These are phyloP conservation scores for Danionella dracula DNA, from an alignment of 2,797 vertebrate genomes.

Conservation along the genomic window DNA sequence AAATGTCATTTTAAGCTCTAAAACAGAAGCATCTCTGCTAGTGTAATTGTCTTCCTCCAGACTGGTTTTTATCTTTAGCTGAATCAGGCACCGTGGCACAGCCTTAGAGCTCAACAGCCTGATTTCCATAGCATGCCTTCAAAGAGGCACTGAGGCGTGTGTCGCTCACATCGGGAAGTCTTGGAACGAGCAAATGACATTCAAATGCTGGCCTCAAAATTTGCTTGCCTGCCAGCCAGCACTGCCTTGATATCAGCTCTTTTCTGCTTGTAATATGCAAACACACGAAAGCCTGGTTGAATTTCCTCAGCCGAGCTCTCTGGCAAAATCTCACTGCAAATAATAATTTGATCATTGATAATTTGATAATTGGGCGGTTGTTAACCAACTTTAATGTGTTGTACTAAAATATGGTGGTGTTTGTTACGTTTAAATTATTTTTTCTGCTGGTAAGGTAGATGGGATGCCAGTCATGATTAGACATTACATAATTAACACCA, in stretches of 20 bases:
- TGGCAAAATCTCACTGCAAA: background rate
- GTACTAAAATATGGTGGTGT: no score
- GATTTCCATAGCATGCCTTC: slow-evolving; percentile 80
- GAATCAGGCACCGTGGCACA: background rate
- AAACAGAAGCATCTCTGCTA: no score
- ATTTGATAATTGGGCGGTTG: no score
- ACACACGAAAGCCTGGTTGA: slow-evolving; percentile 41
- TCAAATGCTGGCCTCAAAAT: slow-evolving; percentile 94
- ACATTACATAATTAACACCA: no score
- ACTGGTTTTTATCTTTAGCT: slow-evolving; percentile 5
- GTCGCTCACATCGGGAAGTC: slow-evolving; percentile 79
- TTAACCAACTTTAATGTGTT: no score
- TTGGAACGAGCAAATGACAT: slow-evolving; percentile 89
- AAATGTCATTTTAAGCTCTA: no score
- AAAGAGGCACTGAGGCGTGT: slow-evolving; percentile 73
- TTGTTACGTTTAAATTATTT: no score
- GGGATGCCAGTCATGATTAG: no score
- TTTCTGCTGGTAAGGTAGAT: no score
- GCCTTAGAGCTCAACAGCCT: slow-evolving; percentile 54
- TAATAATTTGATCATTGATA: background rate
- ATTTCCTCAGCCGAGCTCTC: background rate
- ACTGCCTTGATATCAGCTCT: slow-evolving; percentile 66
- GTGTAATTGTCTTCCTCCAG: background rate
- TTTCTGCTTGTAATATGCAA: slow-evolving; percentile 88
- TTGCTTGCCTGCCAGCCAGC: slow-evolving; percentile 79